Evolutionary conservation across 2,888 invertebrate species (phyloP).

Genomic region (Thecocarcelia acutangulata): DNA sequence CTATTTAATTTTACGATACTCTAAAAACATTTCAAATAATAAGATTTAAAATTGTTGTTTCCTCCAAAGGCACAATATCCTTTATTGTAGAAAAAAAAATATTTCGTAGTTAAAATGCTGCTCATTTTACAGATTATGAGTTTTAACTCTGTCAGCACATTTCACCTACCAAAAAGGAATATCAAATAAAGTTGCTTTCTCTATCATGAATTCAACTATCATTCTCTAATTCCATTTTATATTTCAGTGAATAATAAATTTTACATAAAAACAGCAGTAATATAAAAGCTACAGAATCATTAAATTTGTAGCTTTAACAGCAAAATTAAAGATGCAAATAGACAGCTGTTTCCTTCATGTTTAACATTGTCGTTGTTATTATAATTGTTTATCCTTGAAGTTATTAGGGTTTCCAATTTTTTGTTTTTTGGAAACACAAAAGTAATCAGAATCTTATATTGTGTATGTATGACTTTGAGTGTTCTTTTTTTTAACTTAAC

Average conservation of each 20-base stretch:
- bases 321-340: slow-evolving; percentile 71
- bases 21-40: slow-evolving; percentile 32
- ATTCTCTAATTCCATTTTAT: not conserved
- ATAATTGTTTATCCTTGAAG: slow-evolving; percentile 37
- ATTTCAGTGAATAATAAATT: slow-evolving; percentile 36
- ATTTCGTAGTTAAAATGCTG: not conserved
- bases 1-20: slow-evolving; percentile 25
- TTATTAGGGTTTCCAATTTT: slow-evolving; percentile 17
- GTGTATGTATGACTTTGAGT: too few relatives aligned
- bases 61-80: slow-evolving; percentile 59
- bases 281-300: slow-evolving; percentile 3
- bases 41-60: slow-evolving; percentile 56
- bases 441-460: not conserved
- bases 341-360: slow-evolving; percentile 69
- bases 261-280: slow-evolving; percentile 8
- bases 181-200: not conserved
- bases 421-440: not conserved
- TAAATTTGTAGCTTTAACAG: slow-evolving; percentile 45
- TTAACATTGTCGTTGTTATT: slow-evolving; percentile 52
- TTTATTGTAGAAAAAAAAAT: slow-evolving; percentile 29
- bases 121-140: not conserved
- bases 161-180: not conserved
- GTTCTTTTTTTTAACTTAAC: too few relatives aligned
- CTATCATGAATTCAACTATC: not conserved
- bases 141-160: slow-evolving; percentile 50